Evolutionary conservation across 2,888 invertebrate genomes (phyloP).

Genomic region (Emmelina monodactyla): DNA sequence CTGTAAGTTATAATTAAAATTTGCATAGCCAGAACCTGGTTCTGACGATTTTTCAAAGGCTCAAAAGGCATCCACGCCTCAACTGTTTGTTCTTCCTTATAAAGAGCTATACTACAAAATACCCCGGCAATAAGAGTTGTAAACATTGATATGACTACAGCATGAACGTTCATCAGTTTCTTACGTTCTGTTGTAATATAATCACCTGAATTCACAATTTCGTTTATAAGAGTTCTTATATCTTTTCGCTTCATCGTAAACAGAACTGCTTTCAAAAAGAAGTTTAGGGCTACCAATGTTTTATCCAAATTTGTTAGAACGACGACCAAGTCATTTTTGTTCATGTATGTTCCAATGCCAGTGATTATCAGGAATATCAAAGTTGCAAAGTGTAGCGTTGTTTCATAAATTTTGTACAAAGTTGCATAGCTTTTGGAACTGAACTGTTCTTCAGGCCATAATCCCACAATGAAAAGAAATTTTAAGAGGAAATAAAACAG

Average conservation of each 20-base stretch:
- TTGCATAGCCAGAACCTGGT: conserved; percentile 27
- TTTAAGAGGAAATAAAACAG: conserved; percentile 40
- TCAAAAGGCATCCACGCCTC: conserved; percentile 51
- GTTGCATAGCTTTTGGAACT: conserved; percentile 15
- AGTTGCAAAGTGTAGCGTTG: conserved; percentile 23
- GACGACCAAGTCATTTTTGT: conserved; percentile 21
- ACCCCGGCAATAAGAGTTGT: conserved; percentile 20
- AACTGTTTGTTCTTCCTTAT: conserved; percentile 31
- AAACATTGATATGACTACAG: conserved; percentile 22
- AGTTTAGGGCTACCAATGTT: conserved; percentile 32
- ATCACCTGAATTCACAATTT: conserved; percentile 37
- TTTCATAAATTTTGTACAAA: conserved; percentile 32
- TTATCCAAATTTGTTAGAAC: conserved; percentile 38
- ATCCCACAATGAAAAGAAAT: conserved; percentile 33
- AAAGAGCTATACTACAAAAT: conserved; percentile 26
- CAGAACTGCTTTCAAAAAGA: conserved; percentile 29
- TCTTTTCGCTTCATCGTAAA: conserved; percentile 28
- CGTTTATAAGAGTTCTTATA: conserved; percentile 26
- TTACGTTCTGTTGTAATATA: conserved; percentile 24
- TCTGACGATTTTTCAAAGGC: conserved; percentile 25
- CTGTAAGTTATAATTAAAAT: conserved; percentile 25
- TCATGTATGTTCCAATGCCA: conserved; percentile 29
- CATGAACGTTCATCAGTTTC: conserved; percentile 27
- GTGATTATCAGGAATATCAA: conserved; percentile 24
- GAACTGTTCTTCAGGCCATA: conserved; percentile 35